Evolutionary conservation across 2,113 vertebrate species (phyloP).

Genomic region (Oncorhynchus mykiss): DNA sequence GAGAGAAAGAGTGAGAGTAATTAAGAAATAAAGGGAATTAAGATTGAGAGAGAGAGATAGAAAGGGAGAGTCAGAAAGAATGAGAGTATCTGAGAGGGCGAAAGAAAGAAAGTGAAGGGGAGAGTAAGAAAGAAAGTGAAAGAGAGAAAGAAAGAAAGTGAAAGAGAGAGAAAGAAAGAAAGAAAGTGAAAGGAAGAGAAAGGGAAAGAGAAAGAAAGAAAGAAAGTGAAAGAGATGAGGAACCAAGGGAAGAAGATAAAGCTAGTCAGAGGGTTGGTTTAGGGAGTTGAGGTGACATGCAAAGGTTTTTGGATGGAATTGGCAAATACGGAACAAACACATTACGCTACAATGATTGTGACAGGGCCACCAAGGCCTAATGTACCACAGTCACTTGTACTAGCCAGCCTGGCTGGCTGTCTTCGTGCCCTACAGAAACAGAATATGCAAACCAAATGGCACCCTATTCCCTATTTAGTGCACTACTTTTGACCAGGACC

Average conservation of each 20-base stretch:
- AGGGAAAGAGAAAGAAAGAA: not conserved
- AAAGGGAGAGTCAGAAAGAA: slow-evolving; percentile 5
- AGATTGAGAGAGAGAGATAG: not conserved
- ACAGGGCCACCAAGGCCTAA: not conserved
- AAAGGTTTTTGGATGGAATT: not conserved
- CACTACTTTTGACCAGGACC: slow-evolving; percentile 19
- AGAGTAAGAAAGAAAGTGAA: not conserved
- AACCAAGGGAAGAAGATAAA: not conserved
- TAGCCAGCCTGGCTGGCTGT: not conserved
- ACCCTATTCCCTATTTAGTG: no score
- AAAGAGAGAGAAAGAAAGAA: not conserved
- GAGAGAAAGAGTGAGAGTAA: not conserved
- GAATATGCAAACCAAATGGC: not conserved
- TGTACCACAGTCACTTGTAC: not conserved
- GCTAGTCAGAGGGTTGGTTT: not conserved
- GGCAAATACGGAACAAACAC: not conserved
- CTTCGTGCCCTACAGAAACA: not conserved
- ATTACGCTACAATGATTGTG: not conserved
- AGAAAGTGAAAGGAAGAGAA: not conserved
- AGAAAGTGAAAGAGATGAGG: not conserved
- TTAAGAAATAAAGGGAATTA: not conserved
- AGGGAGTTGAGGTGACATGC: not conserved
- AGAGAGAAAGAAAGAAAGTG: not conserved
- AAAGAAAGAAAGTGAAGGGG: not conserved
- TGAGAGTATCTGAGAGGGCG: not conserved